Evolutionary conservation across 2,113 vertebrate genomes (phyloP).

Genomic region (Amphiprion percula): DNA sequence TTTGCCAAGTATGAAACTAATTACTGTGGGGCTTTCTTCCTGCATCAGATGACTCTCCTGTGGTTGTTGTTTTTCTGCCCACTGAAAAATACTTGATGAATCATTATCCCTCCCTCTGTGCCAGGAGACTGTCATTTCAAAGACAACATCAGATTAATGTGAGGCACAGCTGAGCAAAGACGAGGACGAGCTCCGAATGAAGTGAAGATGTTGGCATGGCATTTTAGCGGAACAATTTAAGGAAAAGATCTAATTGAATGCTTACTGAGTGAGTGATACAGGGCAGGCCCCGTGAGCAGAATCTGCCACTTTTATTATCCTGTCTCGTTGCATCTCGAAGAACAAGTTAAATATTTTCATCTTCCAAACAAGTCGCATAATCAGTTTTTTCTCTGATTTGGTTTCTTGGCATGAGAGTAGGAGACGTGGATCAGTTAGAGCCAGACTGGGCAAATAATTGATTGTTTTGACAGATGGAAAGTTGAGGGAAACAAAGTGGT

Average conservation of each 20-base stretch:
- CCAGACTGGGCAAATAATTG: conserved; percentile 30
- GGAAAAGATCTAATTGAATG: conserved; percentile 43
- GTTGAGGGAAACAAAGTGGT: conserved; percentile 42
- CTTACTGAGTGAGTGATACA: conserved; percentile 28
- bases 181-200: conserved; percentile 28
- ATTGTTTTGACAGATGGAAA: conserved; percentile 42
- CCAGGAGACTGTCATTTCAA: conserved; percentile 57
- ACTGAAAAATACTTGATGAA: conserved; percentile 61
- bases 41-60: conserved; percentile 42
- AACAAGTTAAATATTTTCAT: background rate
- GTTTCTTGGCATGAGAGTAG: conserved; percentile 15
- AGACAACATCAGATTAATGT: conserved; percentile 47
- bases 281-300: conserved; percentile 10
- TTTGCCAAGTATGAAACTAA: conserved; percentile 68
- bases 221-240: conserved; percentile 46
- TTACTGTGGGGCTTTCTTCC: conserved; percentile 40
- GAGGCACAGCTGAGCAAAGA: conserved; percentile 35
- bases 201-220: conserved; percentile 20
- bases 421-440: conserved; percentile 43
- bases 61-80: conserved; percentile 49
- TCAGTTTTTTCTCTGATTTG: conserved; percentile 1
- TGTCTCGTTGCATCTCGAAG: conserved; percentile 16
- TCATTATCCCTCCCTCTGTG: conserved; percentile 55
- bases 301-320: conserved; percentile 24
- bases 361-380: conserved; percentile 11